Conservation (phyloP, 2,888 invertebrate genomes). For the Torymus texanus region DNA sequence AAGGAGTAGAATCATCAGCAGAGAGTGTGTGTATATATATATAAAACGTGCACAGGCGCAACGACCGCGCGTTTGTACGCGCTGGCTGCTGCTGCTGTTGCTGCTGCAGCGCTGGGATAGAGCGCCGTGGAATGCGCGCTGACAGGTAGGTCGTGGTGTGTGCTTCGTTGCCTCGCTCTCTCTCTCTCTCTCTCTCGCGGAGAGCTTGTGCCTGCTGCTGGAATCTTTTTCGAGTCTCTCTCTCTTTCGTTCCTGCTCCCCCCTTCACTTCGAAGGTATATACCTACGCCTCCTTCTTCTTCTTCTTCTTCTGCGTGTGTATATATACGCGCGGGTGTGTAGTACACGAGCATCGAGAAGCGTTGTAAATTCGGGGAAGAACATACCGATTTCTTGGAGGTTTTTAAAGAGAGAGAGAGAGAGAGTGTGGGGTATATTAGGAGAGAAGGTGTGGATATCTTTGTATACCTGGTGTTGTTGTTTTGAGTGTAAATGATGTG, state of each 20-base stretch:
- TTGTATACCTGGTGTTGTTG: too few relatives aligned
- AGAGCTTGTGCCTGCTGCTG: constrained; percentile 3
- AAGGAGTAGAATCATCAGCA: background rate
- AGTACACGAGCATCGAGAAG: background rate
- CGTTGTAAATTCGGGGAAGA: background rate
- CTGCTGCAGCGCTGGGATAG: constrained; percentile 59
- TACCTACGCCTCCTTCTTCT: background rate
- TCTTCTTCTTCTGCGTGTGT: constrained; percentile 4
- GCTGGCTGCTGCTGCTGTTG: background rate
- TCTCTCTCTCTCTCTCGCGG: background rate
- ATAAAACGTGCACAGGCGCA: background rate
- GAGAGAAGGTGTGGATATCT: too few relatives aligned
- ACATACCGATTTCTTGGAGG: constrained; percentile 17
- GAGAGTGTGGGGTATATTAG: too few relatives aligned
- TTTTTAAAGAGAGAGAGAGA: background rate
- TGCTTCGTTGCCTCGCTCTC: too few relatives aligned
- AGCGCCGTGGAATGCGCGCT: constrained; percentile 69
- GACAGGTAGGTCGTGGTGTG: constrained; percentile 65
- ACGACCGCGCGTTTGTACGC: constrained; percentile 11
- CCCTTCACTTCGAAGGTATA: background rate
- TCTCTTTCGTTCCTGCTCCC: background rate
- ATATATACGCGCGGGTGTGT: background rate
- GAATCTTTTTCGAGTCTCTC: constrained; percentile 40
- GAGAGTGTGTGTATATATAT: background rate
- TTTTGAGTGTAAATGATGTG: too few relatives aligned